Conservation (phyloP, 2,113 vertebrate genomes). For the Seriola dumerili region DNA sequence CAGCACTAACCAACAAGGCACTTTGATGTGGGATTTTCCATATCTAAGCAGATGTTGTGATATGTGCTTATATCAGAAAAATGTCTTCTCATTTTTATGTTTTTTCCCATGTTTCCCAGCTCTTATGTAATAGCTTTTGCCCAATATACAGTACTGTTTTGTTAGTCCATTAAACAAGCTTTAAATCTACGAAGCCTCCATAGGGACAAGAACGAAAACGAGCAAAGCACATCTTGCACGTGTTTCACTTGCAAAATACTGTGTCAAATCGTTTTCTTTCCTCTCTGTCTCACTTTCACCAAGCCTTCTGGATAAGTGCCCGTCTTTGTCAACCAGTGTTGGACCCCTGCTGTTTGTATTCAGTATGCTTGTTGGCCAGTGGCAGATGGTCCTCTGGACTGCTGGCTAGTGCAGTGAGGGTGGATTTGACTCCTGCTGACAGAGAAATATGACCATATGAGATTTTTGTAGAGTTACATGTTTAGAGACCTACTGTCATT, state of each 20-base stretch:
- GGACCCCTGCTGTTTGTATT: slow-evolving; percentile 48
- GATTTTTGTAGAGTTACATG: slow-evolving; percentile 14
- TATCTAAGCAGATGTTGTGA: neutral
- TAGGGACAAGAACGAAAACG: neutral
- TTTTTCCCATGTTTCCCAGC: neutral
- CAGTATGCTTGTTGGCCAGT: slow-evolving; percentile 34
- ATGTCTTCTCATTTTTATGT: neutral
- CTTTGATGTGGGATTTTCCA: neutral
- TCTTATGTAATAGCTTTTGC: neutral
- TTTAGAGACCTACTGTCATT: slow-evolving; percentile 1
- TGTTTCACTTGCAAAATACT: slow-evolving; percentile 23
- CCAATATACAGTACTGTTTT: neutral
- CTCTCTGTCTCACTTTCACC: slow-evolving; percentile 45
- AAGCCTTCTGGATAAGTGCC: slow-evolving; percentile 22
- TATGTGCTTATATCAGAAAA: neutral
- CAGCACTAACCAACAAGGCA: neutral
- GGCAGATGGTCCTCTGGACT: slow-evolving; percentile 51
- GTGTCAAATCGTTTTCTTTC: neutral
- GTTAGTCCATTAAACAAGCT: neutral
- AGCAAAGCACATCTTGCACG: neutral
- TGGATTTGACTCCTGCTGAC: slow-evolving; percentile 45
- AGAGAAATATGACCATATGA: slow-evolving; percentile 24
- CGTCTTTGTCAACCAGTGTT: slow-evolving; percentile 28
- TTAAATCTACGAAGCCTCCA: neutral
- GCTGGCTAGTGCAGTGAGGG: slow-evolving; percentile 1